Percentiles rank a stretch among this genome's conserved stretches.
phyloP scores from a whole-genome alignment of 1,140 invertebrate species.

The Cotesia chilonis region DNA sequence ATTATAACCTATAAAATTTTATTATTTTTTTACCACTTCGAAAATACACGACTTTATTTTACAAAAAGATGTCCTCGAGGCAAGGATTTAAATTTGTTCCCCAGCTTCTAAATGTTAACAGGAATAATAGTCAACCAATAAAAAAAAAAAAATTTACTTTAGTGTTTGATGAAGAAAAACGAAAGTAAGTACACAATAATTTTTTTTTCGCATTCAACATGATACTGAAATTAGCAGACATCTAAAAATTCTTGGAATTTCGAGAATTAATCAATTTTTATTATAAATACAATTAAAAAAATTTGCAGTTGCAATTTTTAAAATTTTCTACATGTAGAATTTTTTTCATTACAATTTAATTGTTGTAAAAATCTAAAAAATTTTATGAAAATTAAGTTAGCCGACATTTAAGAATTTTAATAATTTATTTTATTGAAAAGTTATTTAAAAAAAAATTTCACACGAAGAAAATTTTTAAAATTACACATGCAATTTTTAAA shows the following conservation, averaged over 20 bases:
- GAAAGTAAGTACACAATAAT: slow-evolving; percentile 63
- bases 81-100: slow-evolving; percentile 36
- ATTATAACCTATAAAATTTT: too few relatives aligned
- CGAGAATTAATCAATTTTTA: too few relatives aligned
- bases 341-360: slow-evolving; percentile 26
- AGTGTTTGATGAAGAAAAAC: slow-evolving; percentile 71
- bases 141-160: slow-evolving; percentile 66
- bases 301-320: too few relatives aligned
- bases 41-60: background rate
- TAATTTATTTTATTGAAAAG: too few relatives aligned
- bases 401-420: too few relatives aligned
- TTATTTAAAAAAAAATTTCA: too few relatives aligned
- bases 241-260: too few relatives aligned
- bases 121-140: slow-evolving; percentile 43
- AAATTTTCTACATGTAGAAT: background rate
- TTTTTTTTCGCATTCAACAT: background rate
- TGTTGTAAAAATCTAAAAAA: slow-evolving; percentile 10
- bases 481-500: too few relatives aligned
- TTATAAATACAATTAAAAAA: too few relatives aligned
- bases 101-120: slow-evolving; percentile 46
- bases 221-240: slow-evolving; percentile 2
- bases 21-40: background rate
- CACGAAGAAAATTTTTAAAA: too few relatives aligned
- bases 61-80: slow-evolving; percentile 28
- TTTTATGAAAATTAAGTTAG: too few relatives aligned